Percentiles rank a stretch among this genome's conserved stretches.
phyloP scores from a whole-genome alignment of 2,113 vertebrate genomes.

The Sinocyclocheilus grahami region DNA sequence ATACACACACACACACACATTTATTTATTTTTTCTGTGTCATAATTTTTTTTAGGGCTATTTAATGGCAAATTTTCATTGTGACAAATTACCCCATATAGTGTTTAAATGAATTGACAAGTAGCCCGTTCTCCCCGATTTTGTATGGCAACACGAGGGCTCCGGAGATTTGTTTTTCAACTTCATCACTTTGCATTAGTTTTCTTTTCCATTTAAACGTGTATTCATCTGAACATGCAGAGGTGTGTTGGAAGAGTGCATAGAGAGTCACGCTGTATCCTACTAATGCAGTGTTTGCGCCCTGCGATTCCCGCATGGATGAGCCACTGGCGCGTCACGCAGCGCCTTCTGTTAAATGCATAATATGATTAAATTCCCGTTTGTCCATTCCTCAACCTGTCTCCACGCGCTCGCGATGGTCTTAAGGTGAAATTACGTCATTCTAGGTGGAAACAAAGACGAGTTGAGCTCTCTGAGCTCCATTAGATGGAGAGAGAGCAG shows the following conservation, averaged over 20 bases:
- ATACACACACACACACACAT: no score
- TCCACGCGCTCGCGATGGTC: conserved; percentile 12
- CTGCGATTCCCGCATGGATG: not conserved
- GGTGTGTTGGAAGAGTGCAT: not conserved
- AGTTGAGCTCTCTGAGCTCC: not conserved
- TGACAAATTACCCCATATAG: not conserved
- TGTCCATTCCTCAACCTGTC: not conserved
- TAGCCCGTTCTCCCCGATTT: not conserved
- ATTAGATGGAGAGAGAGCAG: conserved; percentile 31
- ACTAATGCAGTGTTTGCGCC: not conserved
- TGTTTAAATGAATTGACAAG: not conserved
- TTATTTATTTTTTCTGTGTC: no score
- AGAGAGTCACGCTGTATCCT: not conserved
- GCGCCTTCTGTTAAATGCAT: not conserved
- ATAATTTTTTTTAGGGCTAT: not conserved
- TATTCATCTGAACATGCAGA: not conserved
- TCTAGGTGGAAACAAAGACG: conserved; percentile 62
- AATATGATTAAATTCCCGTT: not conserved
- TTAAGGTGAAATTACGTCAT: conserved; percentile 63
- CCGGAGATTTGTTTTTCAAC: not conserved
- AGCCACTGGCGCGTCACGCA: not conserved
- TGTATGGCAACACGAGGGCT: not conserved
- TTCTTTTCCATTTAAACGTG: not conserved
- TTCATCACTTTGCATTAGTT: not conserved
- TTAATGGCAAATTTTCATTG: not conserved